Base-by-base conservation (phyloP, 2,113 vertebrate species). In the Percopsis transmontana region DNA sequence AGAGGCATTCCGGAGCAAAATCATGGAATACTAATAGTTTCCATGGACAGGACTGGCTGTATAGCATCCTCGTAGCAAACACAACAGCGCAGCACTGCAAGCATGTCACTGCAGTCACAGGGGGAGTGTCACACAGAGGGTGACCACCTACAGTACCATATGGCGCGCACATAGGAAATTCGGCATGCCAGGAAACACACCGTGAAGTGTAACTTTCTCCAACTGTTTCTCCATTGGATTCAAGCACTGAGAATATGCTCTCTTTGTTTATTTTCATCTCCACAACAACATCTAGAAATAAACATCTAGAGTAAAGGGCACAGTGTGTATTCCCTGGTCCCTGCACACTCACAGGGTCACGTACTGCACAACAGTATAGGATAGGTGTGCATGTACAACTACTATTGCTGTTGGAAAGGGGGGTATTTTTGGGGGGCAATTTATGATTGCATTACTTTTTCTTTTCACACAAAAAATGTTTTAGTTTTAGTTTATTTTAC, bases 41-140 rank as follows among this genome's bases (percentile, higher is more conserved):
- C 90, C 92, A 91, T 91, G 88, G 87, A 86, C 82, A 57, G 71
- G 81, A 45, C 53, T 74, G 80, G 61, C 74, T 63, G 21, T 52
- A 76, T 52, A 76, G 76, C 79, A 72, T 85, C 68, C 66, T 68
- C 63, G 68, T 54, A 56, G 80, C 67, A 65, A 76, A 78, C 41
- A 69, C 69, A 74, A 39, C 60, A 76, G 74, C 71, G 69, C 68
- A 74, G 61, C 53, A 82, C 77, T 82, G 74, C 57, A 75, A 67
- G 71, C 52, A 68, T 66, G 86, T 88, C 75, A 68, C 77, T 70
- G 71, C 66, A 56, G 72, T 76, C 27, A 2, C 71, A 69, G 48
- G 70, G 38, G 58, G 47, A 63, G 66, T 15, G 57, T 62, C 42
- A 27, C 55, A 63, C 48, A 62, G 42, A 63, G 41, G 70, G 74